Evolutionary conservation across 2,797 vertebrate species (phyloP).

Genomic region (Oreortyx pictus): DNA sequence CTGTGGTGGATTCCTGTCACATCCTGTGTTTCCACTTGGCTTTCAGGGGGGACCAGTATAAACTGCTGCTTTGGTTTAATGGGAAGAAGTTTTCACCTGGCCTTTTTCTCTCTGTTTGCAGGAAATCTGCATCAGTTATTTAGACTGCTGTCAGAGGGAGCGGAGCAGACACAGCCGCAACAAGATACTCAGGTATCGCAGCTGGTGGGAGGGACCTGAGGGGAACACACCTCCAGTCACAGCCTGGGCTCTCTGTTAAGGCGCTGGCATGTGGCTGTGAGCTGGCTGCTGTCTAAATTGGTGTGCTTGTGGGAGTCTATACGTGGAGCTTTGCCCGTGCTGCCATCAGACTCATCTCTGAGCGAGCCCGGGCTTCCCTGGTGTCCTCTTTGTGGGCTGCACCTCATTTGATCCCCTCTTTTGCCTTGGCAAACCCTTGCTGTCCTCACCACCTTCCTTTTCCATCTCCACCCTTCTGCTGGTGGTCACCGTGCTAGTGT

Average conservation of each 20-base stretch:
- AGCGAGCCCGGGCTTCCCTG: neutral
- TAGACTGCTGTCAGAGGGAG: constrained; percentile 96
- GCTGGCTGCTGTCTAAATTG: rapidly evolving
- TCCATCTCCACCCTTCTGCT: neutral
- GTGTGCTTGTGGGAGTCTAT: rapidly evolving
- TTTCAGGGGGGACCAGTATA: neutral
- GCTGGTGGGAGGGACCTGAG: neutral
- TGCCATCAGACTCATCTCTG: neutral
- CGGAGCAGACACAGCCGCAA: constrained; percentile 94
- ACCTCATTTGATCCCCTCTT: neutral
- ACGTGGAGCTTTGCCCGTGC: rapidly evolving
- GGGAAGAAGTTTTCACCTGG: neutral
- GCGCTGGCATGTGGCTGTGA: neutral
- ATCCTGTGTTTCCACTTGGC: rapidly evolving
- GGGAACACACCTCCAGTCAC: neutral
- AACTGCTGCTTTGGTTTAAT: neutral
- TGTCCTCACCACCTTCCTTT: neutral
- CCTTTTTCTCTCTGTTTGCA: constrained; percentile 50
- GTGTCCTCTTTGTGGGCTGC: rapidly evolving
- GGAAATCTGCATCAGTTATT: constrained; percentile 99
- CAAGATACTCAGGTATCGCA: constrained; percentile 91
- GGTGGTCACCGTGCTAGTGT: neutral
- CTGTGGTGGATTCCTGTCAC: neutral
- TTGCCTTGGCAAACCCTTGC: neutral
- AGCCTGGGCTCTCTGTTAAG: rapidly evolving